A percentile compares a stretch with the other conserved stretches of the same genome.
Evolutionary conservation across 2,888 invertebrate genomes (phyloP).

Genomic region (Agrochola litura): DNA sequence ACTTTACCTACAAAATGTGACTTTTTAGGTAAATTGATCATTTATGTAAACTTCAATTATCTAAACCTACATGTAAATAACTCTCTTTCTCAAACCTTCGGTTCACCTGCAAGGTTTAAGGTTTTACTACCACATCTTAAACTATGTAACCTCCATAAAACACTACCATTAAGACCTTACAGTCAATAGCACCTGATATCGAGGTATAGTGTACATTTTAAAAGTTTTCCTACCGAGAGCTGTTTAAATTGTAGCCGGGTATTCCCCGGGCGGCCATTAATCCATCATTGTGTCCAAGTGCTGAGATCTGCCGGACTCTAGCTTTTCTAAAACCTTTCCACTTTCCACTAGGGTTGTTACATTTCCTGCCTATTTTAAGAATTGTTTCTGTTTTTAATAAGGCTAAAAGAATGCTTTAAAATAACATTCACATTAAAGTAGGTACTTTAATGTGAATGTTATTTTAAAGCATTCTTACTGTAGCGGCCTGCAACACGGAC

Average conservation of each 20-base stretch:
- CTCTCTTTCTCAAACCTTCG: not conserved
- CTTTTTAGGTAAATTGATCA: too few species aligned
- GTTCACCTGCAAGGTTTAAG: not conserved
- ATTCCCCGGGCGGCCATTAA: conserved; percentile 75
- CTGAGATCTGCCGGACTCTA: conserved; percentile 59
- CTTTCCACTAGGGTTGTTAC: conserved; percentile 48
- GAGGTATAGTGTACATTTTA: conserved; percentile 66
- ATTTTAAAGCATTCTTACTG: too few species aligned
- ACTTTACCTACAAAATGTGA: not conserved
- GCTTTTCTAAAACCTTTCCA: conserved; percentile 63
- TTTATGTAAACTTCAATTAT: not conserved
- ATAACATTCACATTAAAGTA: not conserved
- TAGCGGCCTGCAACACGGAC: too few species aligned
- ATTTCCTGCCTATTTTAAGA: conserved; percentile 20
- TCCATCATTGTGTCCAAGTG: conserved; percentile 81
- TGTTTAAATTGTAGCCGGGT: conserved; percentile 75
- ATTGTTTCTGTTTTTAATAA: conserved; percentile 10
- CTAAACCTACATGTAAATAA: not conserved
- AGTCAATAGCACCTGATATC: conserved; percentile 44
- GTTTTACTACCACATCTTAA: not conserved
- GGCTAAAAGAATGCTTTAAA: not conserved
- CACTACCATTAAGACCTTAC: conserved; percentile 17
- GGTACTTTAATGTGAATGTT: too few species aligned
- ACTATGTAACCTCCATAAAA: conserved; percentile 21
- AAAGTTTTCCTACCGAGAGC: conserved; percentile 73